phyloP scores from a whole-genome alignment of 2,797 vertebrate genomes.

The Serranus cabrilla region DNA sequence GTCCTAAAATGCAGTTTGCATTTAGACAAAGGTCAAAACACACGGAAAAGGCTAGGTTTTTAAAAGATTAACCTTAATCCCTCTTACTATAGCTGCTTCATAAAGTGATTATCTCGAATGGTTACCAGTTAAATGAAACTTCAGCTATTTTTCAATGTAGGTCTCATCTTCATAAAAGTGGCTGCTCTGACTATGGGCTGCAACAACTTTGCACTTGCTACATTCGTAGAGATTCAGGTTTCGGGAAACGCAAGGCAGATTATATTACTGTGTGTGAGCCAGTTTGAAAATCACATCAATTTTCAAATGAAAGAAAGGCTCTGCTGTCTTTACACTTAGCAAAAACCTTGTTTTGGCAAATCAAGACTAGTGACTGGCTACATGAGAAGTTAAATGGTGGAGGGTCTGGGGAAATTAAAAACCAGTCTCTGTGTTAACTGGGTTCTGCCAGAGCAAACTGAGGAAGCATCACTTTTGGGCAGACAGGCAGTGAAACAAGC shows the following conservation, averaged over 20 bases:
- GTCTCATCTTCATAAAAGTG: neutral
- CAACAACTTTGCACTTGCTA: too few species aligned
- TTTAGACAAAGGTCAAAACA: too few species aligned
- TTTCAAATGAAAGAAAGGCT: neutral
- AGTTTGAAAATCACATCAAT: neutral
- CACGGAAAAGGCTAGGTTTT: too few species aligned
- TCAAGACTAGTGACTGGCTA: neutral
- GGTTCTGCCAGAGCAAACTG: slow-evolving; percentile 20
- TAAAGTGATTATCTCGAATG: neutral
- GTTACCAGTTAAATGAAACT: neutral
- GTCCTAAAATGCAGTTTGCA: too few species aligned
- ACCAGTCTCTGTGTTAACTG: slow-evolving; percentile 16
- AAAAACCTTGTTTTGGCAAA: neutral
- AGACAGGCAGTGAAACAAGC: slow-evolving; percentile 19
- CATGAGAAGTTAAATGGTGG: slow-evolving; percentile 7
- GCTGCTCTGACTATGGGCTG: too few species aligned
- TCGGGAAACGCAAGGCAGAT: too few species aligned
- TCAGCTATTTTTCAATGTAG: neutral
- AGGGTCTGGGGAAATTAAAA: slow-evolving; percentile 32
- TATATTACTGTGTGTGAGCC: neutral
- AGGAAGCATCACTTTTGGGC: slow-evolving; percentile 5
- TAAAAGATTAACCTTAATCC: neutral
- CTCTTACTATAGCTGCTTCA: neutral
- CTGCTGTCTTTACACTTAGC: neutral
- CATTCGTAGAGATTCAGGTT: too few species aligned